Percentiles rank a stretch among this genome's conserved stretches.
Conservation (phyloP, 2,797 vertebrate species). For the Gambelia wislizenii region DNA sequence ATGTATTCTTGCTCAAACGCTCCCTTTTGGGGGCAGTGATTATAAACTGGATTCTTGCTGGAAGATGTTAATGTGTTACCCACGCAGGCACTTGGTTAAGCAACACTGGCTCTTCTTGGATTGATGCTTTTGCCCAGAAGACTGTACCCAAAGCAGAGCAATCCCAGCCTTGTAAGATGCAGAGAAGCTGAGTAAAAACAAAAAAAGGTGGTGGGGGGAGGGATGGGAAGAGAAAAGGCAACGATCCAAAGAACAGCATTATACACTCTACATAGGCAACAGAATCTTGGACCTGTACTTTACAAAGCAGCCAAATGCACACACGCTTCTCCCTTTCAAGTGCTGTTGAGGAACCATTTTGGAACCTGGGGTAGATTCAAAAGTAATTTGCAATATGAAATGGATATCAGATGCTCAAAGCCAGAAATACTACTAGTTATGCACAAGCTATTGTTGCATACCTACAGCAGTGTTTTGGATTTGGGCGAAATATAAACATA, state of each 20-base stretch:
- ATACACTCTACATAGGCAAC: neutral
- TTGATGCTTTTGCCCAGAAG: constrained; percentile 50
- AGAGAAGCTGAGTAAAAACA: neutral
- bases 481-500: constrained; percentile 33
- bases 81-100: constrained; percentile 84
- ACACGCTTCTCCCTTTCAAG: neutral
- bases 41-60: constrained; percentile 71
- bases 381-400: neutral
- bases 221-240: neutral
- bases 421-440: neutral
- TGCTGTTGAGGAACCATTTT: neutral
- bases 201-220: neutral
- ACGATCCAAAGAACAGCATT: neutral
- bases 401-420: neutral
- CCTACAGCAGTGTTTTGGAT: constrained; percentile 46
- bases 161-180: constrained; percentile 19
- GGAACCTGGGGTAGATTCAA: neutral
- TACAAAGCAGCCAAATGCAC: neutral
- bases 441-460: neutral
- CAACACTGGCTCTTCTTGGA: constrained; percentile 73
- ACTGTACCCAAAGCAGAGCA: constrained; percentile 10
- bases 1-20: neutral
- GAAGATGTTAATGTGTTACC: constrained; percentile 76
- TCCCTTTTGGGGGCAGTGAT: neutral
- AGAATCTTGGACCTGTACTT: constrained; percentile 5